These are phyloP conservation scores for Calliopum simillimum DNA, from an alignment of 2,888 invertebrate genomes.

Conservation along the genomic window DNA sequence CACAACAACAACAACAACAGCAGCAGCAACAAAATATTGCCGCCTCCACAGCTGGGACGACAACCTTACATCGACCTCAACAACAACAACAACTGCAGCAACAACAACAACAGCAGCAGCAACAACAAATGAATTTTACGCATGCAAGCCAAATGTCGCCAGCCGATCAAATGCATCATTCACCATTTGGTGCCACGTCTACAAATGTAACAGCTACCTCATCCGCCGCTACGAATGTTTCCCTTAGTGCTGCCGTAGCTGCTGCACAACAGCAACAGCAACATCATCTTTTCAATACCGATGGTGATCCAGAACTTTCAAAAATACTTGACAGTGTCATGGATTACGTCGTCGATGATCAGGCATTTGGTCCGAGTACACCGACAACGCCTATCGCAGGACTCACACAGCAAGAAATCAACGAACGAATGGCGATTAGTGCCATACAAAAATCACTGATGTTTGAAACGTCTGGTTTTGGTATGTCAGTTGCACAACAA, in stretches of 20 bases:
- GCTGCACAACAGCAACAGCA: conserved; percentile 46
- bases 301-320: conserved; percentile 78
- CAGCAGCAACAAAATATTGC: conserved; percentile 51
- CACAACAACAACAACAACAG: conserved; percentile 57
- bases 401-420: conserved; percentile 61
- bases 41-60: conserved; percentile 42
- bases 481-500: conserved; percentile 41
- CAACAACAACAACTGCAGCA: conserved; percentile 45
- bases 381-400: conserved; percentile 56
- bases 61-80: conserved; percentile 46
- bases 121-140: conserved; percentile 45
- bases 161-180: conserved; percentile 32
- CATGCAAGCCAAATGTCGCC: conserved; percentile 45
- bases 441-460: conserved; percentile 92
- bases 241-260: conserved; percentile 30
- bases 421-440: conserved; percentile 86
- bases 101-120: conserved; percentile 44
- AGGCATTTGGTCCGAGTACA: conserved; percentile 54
- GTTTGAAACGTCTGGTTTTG: conserved; percentile 75
- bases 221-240: conserved; percentile 46
- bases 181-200: conserved; percentile 46
- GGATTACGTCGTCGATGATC: conserved; percentile 78
- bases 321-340: conserved; percentile 88
- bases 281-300: conserved; percentile 45
- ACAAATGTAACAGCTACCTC: conserved; percentile 63